Evolutionary conservation across 2,113 vertebrate genomes (phyloP).

Genomic region (Noturus placidus): DNA sequence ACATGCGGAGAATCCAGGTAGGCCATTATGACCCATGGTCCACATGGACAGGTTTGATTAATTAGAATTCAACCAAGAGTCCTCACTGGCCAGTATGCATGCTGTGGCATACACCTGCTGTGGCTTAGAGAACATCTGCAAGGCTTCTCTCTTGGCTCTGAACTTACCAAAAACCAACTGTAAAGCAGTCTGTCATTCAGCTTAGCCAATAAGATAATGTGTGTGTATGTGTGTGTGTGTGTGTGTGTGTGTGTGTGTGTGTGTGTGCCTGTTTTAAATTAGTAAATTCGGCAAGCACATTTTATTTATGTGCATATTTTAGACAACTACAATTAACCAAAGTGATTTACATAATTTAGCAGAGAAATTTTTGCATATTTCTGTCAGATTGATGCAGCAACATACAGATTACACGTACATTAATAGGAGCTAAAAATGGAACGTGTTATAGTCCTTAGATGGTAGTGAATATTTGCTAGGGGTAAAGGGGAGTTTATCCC

Average conservation of each 20-base stretch:
- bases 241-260: constrained; percentile 11
- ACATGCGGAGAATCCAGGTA: constrained; percentile 61
- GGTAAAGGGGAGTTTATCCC: too few species aligned
- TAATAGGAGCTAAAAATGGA: background rate
- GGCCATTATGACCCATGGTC: constrained; percentile 56
- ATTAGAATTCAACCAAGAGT: constrained; percentile 58
- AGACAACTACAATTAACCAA: background rate
- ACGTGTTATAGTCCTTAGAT: too few species aligned
- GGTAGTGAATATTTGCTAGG: too few species aligned
- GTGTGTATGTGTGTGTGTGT: background rate
- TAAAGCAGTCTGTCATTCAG: constrained; percentile 27
- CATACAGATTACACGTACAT: background rate
- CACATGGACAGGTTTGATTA: constrained; percentile 62
- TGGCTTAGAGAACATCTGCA: constrained; percentile 53
- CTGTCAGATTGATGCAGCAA: background rate
- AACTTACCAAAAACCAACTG: constrained; percentile 4
- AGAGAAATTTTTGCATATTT: background rate
- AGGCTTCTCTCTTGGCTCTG: constrained; percentile 26
- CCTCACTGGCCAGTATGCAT: constrained; percentile 54
- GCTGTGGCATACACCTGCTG: constrained; percentile 65
- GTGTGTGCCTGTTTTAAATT: background rate
- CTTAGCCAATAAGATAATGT: background rate
- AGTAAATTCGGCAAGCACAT: background rate
- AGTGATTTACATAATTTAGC: background rate
- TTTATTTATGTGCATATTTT: background rate